Evolutionary conservation across 1,140 invertebrate species (phyloP).

Genomic region (Heliconius eleuchia): DNA sequence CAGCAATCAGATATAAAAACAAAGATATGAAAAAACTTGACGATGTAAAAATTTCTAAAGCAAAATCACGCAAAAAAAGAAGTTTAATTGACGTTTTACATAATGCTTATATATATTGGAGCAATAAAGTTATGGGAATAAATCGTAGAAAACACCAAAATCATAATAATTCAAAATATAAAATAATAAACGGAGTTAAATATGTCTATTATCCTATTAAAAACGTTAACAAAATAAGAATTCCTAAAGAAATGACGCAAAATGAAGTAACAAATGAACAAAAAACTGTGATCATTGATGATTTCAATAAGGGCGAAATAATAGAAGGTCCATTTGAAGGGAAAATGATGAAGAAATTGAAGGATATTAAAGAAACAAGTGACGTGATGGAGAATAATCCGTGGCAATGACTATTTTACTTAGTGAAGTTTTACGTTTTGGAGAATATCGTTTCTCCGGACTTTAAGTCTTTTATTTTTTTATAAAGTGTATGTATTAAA

Average conservation of each 20-base stretch:
- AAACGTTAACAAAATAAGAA: constrained; percentile 34
- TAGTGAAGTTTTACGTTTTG: constrained; percentile 72
- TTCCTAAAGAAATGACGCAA: constrained; percentile 46
- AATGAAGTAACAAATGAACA: constrained; percentile 45
- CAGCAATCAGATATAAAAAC: constrained; percentile 47
- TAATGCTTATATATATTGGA: constrained; percentile 61
- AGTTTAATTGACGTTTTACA: constrained; percentile 61
- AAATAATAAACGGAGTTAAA: constrained; percentile 61
- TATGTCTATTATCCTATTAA: constrained; percentile 62
- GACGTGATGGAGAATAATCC: constrained; percentile 70
- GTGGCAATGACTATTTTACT: constrained; percentile 79
- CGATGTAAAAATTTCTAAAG: constrained; percentile 37
- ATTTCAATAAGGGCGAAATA: constrained; percentile 72
- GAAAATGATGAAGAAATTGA: constrained; percentile 63
- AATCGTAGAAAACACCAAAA: constrained; percentile 42
- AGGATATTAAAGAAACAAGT: constrained; percentile 63
- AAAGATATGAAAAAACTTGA: constrained; percentile 44
- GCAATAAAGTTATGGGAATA: constrained; percentile 52
- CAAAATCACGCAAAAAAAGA: constrained; percentile 55
- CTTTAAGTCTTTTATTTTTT: constrained; percentile 63
- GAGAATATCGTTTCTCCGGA: constrained; percentile 66
- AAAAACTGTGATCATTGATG: constrained; percentile 57
- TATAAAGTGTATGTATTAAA: constrained; percentile 35
- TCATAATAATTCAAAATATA: constrained; percentile 51
- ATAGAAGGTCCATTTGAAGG: constrained; percentile 53